phyloP scores from a whole-genome alignment of 1,140 invertebrate species.

The Atta texana region DNA sequence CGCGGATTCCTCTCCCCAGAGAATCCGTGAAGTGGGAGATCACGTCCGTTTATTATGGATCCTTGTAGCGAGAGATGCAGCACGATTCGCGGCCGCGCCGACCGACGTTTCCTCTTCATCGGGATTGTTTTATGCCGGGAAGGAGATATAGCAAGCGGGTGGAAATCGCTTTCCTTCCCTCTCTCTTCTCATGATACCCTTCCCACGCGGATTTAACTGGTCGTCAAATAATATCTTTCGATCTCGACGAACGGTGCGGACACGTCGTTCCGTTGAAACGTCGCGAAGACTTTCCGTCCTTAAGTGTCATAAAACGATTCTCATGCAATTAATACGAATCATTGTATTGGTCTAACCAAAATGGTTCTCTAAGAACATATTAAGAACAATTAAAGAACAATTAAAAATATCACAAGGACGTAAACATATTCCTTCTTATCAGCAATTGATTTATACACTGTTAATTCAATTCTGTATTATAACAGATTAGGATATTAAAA shows the following conservation, averaged over 20 bases:
- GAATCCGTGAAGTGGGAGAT: conserved; percentile 64
- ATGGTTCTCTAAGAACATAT: background rate
- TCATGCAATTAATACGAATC: background rate
- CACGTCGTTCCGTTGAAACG: conserved; percentile 10
- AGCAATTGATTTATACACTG: background rate
- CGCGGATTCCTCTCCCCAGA: conserved; percentile 65
- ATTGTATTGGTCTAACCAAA: background rate
- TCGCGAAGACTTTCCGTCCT: background rate
- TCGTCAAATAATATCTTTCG: conserved; percentile 39
- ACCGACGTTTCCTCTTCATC: conserved; percentile 60
- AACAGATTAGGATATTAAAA: too few species aligned
- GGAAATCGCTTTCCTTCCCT: conserved; percentile 32
- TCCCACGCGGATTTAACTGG: conserved; percentile 1
- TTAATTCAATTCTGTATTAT: too few species aligned
- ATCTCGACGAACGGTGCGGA: conserved; percentile 18
- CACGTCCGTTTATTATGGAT: conserved; percentile 74
- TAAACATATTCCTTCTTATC: background rate
- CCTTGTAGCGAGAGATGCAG: conserved; percentile 64
- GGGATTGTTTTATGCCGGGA: conserved; percentile 58
- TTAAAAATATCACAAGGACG: background rate
- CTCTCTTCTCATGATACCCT: background rate
- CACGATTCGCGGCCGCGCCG: conserved; percentile 57
- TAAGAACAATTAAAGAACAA: too few species aligned
- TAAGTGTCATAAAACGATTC: background rate
- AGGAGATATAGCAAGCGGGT: background rate